phyloP scores from a whole-genome alignment of 2,113 vertebrate genomes.

The Perognathus longimembris region DNA sequence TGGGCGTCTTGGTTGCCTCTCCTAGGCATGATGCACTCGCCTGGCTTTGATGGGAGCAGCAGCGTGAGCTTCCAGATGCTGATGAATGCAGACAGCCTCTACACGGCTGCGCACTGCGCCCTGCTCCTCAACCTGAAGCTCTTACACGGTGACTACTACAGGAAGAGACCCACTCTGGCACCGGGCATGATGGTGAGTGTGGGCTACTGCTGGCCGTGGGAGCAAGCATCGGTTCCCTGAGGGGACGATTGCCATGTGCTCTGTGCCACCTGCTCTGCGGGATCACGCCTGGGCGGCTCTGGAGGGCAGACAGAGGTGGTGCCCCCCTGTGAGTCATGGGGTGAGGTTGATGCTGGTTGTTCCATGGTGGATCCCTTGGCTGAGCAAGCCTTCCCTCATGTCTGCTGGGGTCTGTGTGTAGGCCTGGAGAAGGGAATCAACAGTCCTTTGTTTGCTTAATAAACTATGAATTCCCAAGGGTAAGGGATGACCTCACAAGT shows the following conservation, averaged over 20 bases:
- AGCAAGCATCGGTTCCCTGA: rapidly evolving
- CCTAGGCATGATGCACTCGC: slow-evolving; percentile 94
- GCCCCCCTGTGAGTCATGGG: too few species aligned
- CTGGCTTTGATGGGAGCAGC: slow-evolving; percentile 90
- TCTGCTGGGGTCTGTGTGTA: rapidly evolving
- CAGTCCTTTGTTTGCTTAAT: background rate
- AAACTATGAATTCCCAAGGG: background rate
- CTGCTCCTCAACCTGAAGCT: slow-evolving; percentile 97
- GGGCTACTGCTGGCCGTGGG: background rate
- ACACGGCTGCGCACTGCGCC: slow-evolving; percentile 93
- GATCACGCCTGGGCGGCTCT: rapidly evolving
- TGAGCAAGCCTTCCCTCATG: rapidly evolving
- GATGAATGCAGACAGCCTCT: slow-evolving; percentile 97
- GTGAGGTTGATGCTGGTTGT: background rate
- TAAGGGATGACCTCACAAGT: background rate
- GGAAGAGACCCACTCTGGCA: slow-evolving; percentile 87
- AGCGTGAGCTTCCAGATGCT: slow-evolving; percentile 92
- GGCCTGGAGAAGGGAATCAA: background rate
- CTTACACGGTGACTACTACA: slow-evolving; percentile 93
- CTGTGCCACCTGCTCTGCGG: background rate
- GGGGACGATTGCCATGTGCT: too few species aligned
- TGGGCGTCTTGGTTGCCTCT: slow-evolving; percentile 66
- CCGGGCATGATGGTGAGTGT: slow-evolving; percentile 89
- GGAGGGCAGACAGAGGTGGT: background rate
- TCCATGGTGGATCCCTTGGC: background rate